Base-by-base conservation (phyloP, 2,888 invertebrate genomes). In the Heliconius cydno region DNA sequence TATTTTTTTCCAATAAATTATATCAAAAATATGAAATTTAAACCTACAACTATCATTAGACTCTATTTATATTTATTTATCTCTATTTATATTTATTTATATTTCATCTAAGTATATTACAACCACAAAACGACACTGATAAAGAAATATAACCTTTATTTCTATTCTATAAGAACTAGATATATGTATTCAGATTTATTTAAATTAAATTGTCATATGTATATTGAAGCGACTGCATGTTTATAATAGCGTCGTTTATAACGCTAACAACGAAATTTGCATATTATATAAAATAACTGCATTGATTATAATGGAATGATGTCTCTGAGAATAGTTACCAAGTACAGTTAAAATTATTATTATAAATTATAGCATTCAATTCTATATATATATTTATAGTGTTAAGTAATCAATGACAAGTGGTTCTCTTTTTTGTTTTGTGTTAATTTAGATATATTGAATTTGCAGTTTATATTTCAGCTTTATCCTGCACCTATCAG, bases 181-280 rank as follows among this genome's bases (percentile, higher is more conserved):
- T 60, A 7, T 22, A 57, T 22, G 19, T 22, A 22, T 22, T 22
- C 22, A 57, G 7, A 9, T 57, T 1, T 25, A 25, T 65, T 28
- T 65, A 28, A 15, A 65, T 15, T 7, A 28, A 70, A 41, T 13
- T 68, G n/a, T 6, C 13, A 28, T 15, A 46, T 41, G 1, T 52
- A 66, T 66, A 10, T 57, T 73, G 30, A 66, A 76, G 76, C 57
- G 22, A 67, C 41, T 76, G 52, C 70, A 66, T 52, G 46, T 57
- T 79, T 63, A 68, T 75, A 34, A 78, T 30, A 9, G 25, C 63
- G 60, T 52, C 63, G 10, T 74, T 68, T 68, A 73, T 77, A 68
- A 38, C 25, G 28, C 25, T 70, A 75, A 73, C 66, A 38, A 60
- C 38, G 12, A 34, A 63, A 75, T 52, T 81, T 78, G 82, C 68